Evolutionary conservation across 2,797 vertebrate species (phyloP), one percentile per base, ranked within the genome.

Genomic region (Antrozous pallidus): DNA sequence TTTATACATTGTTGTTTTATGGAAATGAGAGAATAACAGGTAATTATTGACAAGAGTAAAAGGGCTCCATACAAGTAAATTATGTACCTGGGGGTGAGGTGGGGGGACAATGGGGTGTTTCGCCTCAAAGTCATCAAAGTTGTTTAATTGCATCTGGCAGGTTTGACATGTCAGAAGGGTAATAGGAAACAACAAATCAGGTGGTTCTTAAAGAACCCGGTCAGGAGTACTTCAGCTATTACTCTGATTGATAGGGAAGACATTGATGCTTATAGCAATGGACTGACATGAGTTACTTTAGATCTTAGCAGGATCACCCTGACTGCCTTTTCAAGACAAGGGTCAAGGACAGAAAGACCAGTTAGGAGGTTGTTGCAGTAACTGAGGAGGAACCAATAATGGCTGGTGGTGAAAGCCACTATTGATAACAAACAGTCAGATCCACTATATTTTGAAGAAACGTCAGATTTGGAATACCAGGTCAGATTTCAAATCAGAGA

Each of bases 41-140:
- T 40, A 70, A n/a, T 67, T 81, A 77, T 13, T 75, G 40, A 83
- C 38, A 36, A 77, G 45, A 88, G 9, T 24, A 28, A 83, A 49
- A n/a, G 7, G 56, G 42, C 47, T 77, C 38, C 69, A 45, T 6
- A 18, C 13, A 14, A 65, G 13, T 67, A 71, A 54, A 42, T 38
- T 54, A 58, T 11, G 8, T 61, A 36, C 9, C 36, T 70, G 22
- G 2, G 16, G 13, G 20, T 51, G 0, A 33, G 1, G 0, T n/a
- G 22, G 14, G 47, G 20, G 63, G 47, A 17, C 6, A 26, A 38
- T 38, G 36, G 13, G 22, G n/a, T 58, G 9, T 65, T 82, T 86
- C 5, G 45, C 31, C 8, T 47, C 26, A 22, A 54, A 79, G 51
- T 69, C 18, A 36, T 31, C n/a, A 28, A 47, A 65, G 18, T 36